Evolutionary conservation across 2,113 vertebrate species (phyloP), one percentile per base, ranked within the genome.

Genomic region (Chamaetylas fuelleborni): DNA sequence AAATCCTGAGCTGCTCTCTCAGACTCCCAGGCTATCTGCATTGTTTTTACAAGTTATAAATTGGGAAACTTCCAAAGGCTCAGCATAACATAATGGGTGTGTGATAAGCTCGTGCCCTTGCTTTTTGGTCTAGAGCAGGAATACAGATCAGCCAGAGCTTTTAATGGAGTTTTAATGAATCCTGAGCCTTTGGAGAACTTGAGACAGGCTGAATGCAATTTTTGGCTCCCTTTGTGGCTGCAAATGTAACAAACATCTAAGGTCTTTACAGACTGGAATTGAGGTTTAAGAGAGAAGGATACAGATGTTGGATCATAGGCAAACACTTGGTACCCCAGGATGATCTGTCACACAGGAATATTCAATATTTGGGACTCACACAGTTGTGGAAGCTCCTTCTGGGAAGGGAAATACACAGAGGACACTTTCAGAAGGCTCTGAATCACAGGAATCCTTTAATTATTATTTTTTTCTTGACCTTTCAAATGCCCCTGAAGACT

Each of bases 281-380:
- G 15, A 70, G 18, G 16, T 28, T 74, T 58, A 18, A 45, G 38
- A 71, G 42, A 36, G 53, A 10, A 28, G 34, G 31, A 22, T 43
- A 3, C 19, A 15, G 29, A 10, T 78, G 60, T 7, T 70, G 11
- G 23, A 3, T 57, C 4, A 2, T 1, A 19, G 17, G n/a, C 5
- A 5, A 31, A 8, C 7, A 29, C 10, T 2, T n/a, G n/a, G 50
- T 11, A 7, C 19, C 31, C 8, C 15, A 42, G 36, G 65, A 54
- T 62, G 5, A 15, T 13, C 19, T 56, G 17, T 20, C 13, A 9
- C 1, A 2, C 2, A 3, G 28, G 60, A 72, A 19, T 20, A n/a
- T n/a, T 29, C 40, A 28, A 11, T 5, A 2, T 36, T 53, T 13
- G 8, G 60, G 50, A 25, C 8, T 8, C 14, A 3, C 15, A 8